Evolutionary conservation across 2,888 invertebrate species (phyloP), one percentile per base, ranked within the genome.

Genomic region (Callyntrura sp.): DNA sequence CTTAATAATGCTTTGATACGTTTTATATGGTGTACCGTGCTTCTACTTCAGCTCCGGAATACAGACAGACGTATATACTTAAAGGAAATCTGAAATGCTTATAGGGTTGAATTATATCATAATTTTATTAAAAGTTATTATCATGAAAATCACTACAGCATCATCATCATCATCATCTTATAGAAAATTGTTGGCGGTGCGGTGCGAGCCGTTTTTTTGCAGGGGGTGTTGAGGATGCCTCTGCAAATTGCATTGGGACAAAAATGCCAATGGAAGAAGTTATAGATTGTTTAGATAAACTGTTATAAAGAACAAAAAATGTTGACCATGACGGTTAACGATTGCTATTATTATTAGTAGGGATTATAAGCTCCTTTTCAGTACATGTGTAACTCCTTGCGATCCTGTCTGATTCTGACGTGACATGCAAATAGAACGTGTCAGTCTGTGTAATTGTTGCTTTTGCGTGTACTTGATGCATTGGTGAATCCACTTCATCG

Each of bases 291-390:
- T 78, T 78, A 62, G 60, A 62, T 65, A 85, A 78, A 85, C 76
- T 73, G 28, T 62, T 84, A 57, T 79, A 79, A 55, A 79, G 28
- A 23, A 45, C 43, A 70, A 84, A 84, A 70, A 84, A 62, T 60
- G 45, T 76, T 79, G 86, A 87, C 79, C 79, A 68, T 87, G 79
- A 87, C 86, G 86, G 78, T 68, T 76, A 65, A 86, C 78, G 68
- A 68, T 68, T 65, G 28, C 65, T 83, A 65, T 83, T 43, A 76
- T 65, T 55, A 35, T 35, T 35, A 35, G 6, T 35, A 35, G 6
- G 35, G 3, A 35, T 35, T 35, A 35, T 35, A 87, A 35, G 60
- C 45, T 48, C 73, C 57, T 76, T 57, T 62, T 60, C 81, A 82
- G 81, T 82, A 60, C 43, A 82, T 45, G 45, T 62, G 81, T 62